Evolutionary conservation across 1,140 invertebrate species (phyloP).

Genomic region (Danaus melanippus): DNA sequence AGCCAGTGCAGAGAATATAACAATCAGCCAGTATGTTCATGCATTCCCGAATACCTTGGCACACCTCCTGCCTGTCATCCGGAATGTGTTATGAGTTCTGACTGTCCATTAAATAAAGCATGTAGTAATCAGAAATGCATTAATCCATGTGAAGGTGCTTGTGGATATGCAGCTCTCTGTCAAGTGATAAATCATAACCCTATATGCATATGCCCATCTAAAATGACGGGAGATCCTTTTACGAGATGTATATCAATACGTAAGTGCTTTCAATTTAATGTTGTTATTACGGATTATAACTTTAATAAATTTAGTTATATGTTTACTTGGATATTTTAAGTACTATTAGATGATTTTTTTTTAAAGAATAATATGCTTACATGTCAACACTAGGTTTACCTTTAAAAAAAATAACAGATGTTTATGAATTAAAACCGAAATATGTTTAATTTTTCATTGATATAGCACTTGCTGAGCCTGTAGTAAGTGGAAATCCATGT

Average conservation of each 20-base stretch:
- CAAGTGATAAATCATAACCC: constrained; percentile 78
- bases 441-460: constrained; percentile 17
- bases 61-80: constrained; percentile 76
- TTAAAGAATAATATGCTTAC: too few species aligned
- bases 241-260: constrained; percentile 71
- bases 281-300: neutral
- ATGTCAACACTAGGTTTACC: too few species aligned
- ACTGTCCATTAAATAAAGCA: constrained; percentile 73
- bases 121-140: constrained; percentile 76
- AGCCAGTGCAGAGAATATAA: constrained; percentile 76
- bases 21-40: constrained; percentile 75
- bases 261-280: constrained; percentile 46
- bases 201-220: constrained; percentile 75
- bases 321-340: neutral
- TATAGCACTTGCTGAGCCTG: constrained; percentile 29
- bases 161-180: constrained; percentile 75
- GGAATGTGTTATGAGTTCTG: constrained; percentile 74
- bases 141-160: constrained; percentile 77
- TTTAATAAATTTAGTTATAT: constrained; percentile 7
- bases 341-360: too few species aligned
- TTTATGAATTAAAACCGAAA: neutral
- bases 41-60: constrained; percentile 75
- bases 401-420: neutral
- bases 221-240: constrained; percentile 77
- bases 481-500: constrained; percentile 76